phyloP scores from a whole-genome alignment of 2,113 vertebrate genomes.

The Peromyscus californicus region DNA sequence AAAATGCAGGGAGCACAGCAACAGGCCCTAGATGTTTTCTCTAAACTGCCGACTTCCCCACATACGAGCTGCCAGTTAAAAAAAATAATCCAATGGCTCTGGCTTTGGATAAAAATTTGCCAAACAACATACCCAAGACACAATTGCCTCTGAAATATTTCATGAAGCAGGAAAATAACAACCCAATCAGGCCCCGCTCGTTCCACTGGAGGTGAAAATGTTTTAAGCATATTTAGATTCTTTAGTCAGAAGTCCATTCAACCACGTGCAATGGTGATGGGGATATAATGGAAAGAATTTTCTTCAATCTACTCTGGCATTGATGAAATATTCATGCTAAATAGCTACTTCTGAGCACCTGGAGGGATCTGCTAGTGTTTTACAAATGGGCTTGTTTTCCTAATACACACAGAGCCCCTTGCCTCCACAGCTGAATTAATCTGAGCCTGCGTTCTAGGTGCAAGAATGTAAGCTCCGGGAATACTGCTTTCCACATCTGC shows the following conservation, averaged over 20 bases:
- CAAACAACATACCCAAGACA: background rate
- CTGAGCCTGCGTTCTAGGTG: background rate
- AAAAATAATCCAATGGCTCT: constrained; percentile 48
- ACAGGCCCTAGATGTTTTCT: background rate
- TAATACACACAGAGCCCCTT: constrained; percentile 11
- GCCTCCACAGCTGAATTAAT: background rate
- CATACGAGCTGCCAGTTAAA: background rate
- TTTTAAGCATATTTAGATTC: constrained; percentile 70
- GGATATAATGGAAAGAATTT: constrained; percentile 69
- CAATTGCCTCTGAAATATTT: constrained; percentile 59
- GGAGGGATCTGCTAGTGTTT: constrained; percentile 23
- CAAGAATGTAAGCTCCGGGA: background rate
- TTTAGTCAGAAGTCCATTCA: constrained; percentile 68
- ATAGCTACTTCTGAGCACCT: constrained; percentile 70
- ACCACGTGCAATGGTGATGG: background rate
- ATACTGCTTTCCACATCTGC: background rate
- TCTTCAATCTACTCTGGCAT: constrained; percentile 64
- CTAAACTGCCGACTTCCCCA: background rate
- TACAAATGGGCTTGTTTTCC: constrained; percentile 72
- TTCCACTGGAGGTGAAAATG: constrained; percentile 67
- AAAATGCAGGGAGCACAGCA: background rate
- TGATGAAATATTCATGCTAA: constrained; percentile 80
- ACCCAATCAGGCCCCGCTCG: constrained; percentile 34
- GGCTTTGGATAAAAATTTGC: constrained; percentile 57
- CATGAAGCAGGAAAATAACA: constrained; percentile 43